Conservation (phyloP, 2,888 invertebrate species). For the Cerastis leucographa region DNA sequence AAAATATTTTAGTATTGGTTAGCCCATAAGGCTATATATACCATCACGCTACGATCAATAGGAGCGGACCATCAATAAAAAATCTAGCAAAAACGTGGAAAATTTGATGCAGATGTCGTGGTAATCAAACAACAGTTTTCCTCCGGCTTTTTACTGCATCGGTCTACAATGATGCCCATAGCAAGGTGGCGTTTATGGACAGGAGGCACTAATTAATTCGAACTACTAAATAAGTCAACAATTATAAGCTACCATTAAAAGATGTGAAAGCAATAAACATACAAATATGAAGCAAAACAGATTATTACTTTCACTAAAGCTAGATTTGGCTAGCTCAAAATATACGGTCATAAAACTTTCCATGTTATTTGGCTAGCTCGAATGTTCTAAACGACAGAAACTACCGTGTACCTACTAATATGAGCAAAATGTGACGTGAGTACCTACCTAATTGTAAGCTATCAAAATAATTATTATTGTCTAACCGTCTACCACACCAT, state of each 20-base stretch:
- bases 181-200: background rate
- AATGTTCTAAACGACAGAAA: slow-evolving; percentile 10
- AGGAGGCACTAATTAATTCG: slow-evolving; percentile 18
- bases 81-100: too few relatives aligned
- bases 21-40: too few relatives aligned
- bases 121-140: background rate
- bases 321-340: slow-evolving; percentile 48
- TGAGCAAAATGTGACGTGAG: slow-evolving; percentile 1
- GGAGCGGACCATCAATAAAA: too few relatives aligned
- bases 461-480: slow-evolving; percentile 5
- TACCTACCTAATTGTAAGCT: background rate
- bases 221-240: slow-evolving; percentile 25
- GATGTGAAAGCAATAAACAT: slow-evolving; percentile 63
- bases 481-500: background rate
- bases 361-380: slow-evolving; percentile 20
- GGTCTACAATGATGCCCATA: background rate
- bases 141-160: background rate
- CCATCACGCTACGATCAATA: too few relatives aligned
- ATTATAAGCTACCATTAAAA: slow-evolving; percentile 39
- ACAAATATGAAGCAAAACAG: slow-evolving; percentile 52
- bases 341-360: slow-evolving; percentile 44
- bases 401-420: background rate
- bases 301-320: slow-evolving; percentile 50
- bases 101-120: background rate
- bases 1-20: too few relatives aligned